These are phyloP conservation scores for Cichladusa arquata DNA, from an alignment of 2,113 vertebrate species.

Conservation along the genomic window DNA sequence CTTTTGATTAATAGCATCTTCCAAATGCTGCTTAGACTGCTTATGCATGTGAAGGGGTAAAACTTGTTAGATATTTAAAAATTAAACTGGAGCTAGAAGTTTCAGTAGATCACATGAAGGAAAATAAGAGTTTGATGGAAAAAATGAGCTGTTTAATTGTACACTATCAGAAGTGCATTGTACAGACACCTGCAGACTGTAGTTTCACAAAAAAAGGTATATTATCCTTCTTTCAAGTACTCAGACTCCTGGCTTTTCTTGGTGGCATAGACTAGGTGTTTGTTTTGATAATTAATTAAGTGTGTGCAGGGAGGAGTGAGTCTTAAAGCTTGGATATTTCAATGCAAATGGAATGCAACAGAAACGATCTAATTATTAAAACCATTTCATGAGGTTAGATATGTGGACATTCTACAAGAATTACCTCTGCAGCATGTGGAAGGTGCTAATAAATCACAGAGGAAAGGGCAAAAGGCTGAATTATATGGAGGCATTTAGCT, in stretches of 20 bases:
- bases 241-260: background rate
- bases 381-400: background rate
- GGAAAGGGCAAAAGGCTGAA: background rate
- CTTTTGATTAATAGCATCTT: background rate
- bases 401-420: background rate
- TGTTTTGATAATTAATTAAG: background rate
- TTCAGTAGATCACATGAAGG: background rate
- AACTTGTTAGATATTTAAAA: background rate
- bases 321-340: background rate
- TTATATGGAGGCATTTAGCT: background rate
- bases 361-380: background rate
- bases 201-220: background rate
- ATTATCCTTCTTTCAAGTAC: background rate
- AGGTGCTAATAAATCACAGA: background rate
- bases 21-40: background rate
- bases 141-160: background rate
- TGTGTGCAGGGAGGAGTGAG: background rate
- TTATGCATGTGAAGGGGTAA: background rate
- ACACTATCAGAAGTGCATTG: background rate
- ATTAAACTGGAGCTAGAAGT: background rate
- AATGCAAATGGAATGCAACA: background rate
- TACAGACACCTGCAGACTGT: background rate
- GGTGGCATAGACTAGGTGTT: background rate
- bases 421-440: background rate
- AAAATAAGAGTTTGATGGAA: background rate